Percentiles rank a stretch among this genome's conserved stretches.
Conservation (phyloP, 2,797 vertebrate genomes). For the Lutjanus campechanus region DNA sequence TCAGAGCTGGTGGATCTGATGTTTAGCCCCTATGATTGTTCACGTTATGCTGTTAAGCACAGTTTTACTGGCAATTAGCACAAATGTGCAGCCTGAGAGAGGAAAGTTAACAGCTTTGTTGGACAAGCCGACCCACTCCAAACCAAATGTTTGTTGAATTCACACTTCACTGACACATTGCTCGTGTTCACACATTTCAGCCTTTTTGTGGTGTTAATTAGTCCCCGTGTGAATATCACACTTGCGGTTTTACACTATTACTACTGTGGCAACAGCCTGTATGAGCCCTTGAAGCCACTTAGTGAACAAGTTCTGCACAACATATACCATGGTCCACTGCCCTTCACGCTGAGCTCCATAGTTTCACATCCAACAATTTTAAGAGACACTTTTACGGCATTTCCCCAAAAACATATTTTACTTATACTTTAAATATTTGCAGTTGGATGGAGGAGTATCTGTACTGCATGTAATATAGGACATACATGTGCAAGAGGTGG, state of each 20-base stretch:
- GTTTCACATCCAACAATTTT: not conserved
- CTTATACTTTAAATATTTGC: not conserved
- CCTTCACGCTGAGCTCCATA: not conserved
- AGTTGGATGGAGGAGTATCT: not conserved
- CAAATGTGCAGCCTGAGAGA: constrained; percentile 9
- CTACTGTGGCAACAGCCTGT: constrained; percentile 6
- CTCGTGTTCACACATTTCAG: constrained; percentile 35
- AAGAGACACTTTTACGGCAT: not conserved
- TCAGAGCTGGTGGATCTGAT: constrained; percentile 3
- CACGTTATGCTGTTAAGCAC: not conserved
- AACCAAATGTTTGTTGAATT: constrained; percentile 41
- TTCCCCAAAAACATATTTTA: not conserved
- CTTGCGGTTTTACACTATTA: constrained; percentile 30
- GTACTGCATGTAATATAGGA: not conserved
- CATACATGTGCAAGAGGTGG: not conserved
- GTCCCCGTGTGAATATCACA: constrained; percentile 41
- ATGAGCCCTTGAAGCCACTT: not conserved
- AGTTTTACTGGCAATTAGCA: constrained; percentile 11
- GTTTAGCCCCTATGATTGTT: constrained; percentile 2
- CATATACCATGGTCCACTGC: no score
- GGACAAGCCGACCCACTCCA: not conserved
- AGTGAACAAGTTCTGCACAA: not conserved
- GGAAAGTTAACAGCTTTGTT: constrained; percentile 2
- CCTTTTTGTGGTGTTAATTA: constrained; percentile 41
- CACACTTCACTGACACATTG: constrained; percentile 27